Base-by-base conservation (phyloP, 2,113 vertebrate genomes). In the Acanthochromis polyacanthus region DNA sequence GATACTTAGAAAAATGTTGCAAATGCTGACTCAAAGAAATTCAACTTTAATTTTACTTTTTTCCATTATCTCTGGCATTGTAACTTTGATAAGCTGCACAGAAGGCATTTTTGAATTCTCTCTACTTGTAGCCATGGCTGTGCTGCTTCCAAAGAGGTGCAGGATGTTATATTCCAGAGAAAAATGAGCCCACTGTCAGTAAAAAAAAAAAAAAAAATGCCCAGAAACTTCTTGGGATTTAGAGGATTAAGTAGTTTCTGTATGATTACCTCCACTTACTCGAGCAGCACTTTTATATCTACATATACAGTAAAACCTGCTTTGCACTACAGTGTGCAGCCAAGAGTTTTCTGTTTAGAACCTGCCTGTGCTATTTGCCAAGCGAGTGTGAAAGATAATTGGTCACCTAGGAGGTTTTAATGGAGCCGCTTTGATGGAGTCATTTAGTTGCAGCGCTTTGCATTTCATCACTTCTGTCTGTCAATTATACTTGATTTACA, bases 401-500 rank as follows among this genome's bases (percentile, higher is more conserved):
- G 89, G 79, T 84, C 91, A 87, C 89, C 81, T 68, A 75, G 62
- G 81, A 90, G 85, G 40, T 83, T 90, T 87, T 88, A 92, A 93
- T 88, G 77, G 86, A 87, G 76, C 82, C 15, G 71, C 85, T 81
- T 40, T 90, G 89, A 92, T 91, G 85, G 86, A 93, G 92, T 91
- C 88, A 88, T 90, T 93, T 89, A 78, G 83, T 90, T 82, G 68
- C 83, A 78, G 71, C 40, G 46, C 90, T 92, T 85, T 91, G 90
- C 92, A 91, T 93, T 93, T 90, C 88, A 93, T 93, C 92, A 88
- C 87, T 82, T 83, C 78, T 82, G 60, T 88, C 91, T 88, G 92
- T 92, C 93, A 93, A 86, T 93, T 92, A 84, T 43, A 80, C 80
- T 87, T 91, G 90, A 94, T 93, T 94, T 94, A 92, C 87, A 90